Evolutionary conservation across 2,888 invertebrate species (phyloP), one percentile per base, ranked within the genome.

Genomic region (Cryptosula pallasiana): DNA sequence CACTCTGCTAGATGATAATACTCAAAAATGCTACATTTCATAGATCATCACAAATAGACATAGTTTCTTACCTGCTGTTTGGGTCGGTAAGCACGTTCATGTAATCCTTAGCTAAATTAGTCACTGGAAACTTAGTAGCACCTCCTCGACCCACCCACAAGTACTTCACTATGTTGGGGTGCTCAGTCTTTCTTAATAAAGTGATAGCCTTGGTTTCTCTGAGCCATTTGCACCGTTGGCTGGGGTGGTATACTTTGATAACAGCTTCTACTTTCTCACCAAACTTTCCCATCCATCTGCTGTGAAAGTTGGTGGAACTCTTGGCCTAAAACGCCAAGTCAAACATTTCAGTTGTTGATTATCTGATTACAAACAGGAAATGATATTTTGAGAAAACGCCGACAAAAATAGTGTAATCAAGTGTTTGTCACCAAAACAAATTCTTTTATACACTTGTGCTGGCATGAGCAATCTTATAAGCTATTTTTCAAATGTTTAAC

Each of bases 101-200:
- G 32, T 27, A 63, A 16, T 63, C 63, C 32, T 63, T 20, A 63
- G 32, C 27, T 13, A 63, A 16, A 5, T 32, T 32, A 34, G 27
- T 3, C 2, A 27, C 27, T 2, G 29, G 29, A 27, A 63, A 63
- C 55, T 20, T n/a, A 5, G 25, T 3, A 5, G 63, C 2, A 2
- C 63, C 29, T 63, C 63, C 63, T 32, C 32, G 2, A 16, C 34
- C 32, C 5, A n/a, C 63, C 63, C 63, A 63, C 63, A 63, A 32
- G n/a, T 63, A 63, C 34, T 63, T 63, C 16, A 32, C 63, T 13
- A 63, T 63, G 32, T 63, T 63, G 13, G 63, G 63, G 63, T 63
- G 63, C 32, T 63, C 63, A 63, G 63, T 63, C 63, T 63, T 63
- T 63, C 9, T 34, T 2, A 63, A 32, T 13, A 63, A 25, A 5